Percentiles rank a stretch among this genome's conserved stretches.
Conservation (phyloP, 92 coral and sea anemone genomes). For the Desmophyllum pertusum region DNA sequence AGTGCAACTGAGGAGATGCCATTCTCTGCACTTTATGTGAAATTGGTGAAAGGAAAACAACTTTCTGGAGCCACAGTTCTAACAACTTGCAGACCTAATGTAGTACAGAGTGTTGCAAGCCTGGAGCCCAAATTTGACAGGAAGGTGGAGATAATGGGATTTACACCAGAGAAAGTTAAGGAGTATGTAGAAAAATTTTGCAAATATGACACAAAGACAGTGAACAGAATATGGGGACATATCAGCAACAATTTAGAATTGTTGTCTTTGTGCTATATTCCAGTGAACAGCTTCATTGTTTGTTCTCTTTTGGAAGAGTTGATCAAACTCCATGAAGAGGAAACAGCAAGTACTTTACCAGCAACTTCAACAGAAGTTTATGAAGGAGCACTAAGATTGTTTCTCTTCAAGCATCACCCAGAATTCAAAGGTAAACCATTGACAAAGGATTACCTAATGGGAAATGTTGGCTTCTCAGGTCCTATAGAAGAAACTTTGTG, state of each 20-base stretch:
- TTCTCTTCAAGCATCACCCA: slow-evolving; percentile 51
- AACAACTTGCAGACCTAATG: slow-evolving; percentile 63
- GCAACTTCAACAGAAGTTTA: slow-evolving; percentile 38
- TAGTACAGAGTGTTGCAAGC: slow-evolving; percentile 14
- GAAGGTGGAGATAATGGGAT: slow-evolving; percentile 63
- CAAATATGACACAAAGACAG: neutral
- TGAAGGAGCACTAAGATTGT: slow-evolving; percentile 34
- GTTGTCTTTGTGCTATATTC: slow-evolving; percentile 59
- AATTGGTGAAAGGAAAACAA: slow-evolving; percentile 36
- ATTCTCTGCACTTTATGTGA: slow-evolving; percentile 47
- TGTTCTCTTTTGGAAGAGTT: slow-evolving; percentile 24
- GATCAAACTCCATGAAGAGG: neutral
- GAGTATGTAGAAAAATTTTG: slow-evolving; percentile 45
- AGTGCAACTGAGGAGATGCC: slow-evolving; percentile 23
- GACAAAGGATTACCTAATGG: neutral
- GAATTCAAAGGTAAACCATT: slow-evolving; percentile 17
- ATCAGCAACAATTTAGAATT: slow-evolving; percentile 36
- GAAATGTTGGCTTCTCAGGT: slow-evolving; percentile 9
- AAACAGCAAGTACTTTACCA: slow-evolving; percentile 1
- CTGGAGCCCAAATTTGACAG: slow-evolving; percentile 38
- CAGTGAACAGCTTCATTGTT: slow-evolving; percentile 62
- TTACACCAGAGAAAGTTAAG: slow-evolving; percentile 51
- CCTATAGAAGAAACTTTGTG: slow-evolving; percentile 29
- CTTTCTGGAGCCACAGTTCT: slow-evolving; percentile 60
- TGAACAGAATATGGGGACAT: slow-evolving; percentile 33